Base-by-base conservation (phyloP, 2,113 vertebrate genomes). In the Pipa parva region DNA sequence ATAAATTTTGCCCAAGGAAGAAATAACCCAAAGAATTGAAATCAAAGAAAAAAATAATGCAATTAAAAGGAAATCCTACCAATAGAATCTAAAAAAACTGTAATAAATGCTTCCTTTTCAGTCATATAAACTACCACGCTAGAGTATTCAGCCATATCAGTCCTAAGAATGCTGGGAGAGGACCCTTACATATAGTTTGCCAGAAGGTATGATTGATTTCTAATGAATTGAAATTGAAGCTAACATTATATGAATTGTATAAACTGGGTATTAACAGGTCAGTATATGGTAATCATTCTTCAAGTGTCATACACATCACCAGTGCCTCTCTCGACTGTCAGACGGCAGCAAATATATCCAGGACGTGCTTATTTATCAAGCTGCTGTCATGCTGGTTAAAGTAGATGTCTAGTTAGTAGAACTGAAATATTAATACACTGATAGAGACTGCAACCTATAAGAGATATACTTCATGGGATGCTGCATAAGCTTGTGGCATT, bases 191-290 rank as follows among this genome's bases (percentile, higher is more conserved):
- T 21, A n/a, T 6, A 42, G 17, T 25, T 12, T n/a, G 24, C 22
- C 18, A 11, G 27, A 18, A 9, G 28, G n/a, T 27, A 36, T n/a
- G 48, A 51, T 63, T 28, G 49, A 50, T 63, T 7, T 36, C 9
- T 63, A 51, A 51, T 33, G 59, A 42, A 24, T 51, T 51, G n/a
- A 63, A 21, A 26, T 4, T 62, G 45, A 49, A 17, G 7, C 15
- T 50, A 49, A 24, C 28, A 10, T 18, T 12, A 22, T 6, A 33
- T 63, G 60, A 51, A 36, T 3, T 46, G 18, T n/a, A 51, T 50
- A 29, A 24, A 51, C 49, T 63, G 48, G 21, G 12, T 24, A 63
- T 51, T 37, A 63, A 22, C 45, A 29, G 21, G 21, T n/a, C 28
- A 22, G 59, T 31, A 27, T 27, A 49, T n/a, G n/a, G 27, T 36